Evolutionary conservation across 2,797 vertebrate genomes (phyloP), one percentile per base, ranked within the genome.

Genomic region (Champsocephalus esox): DNA sequence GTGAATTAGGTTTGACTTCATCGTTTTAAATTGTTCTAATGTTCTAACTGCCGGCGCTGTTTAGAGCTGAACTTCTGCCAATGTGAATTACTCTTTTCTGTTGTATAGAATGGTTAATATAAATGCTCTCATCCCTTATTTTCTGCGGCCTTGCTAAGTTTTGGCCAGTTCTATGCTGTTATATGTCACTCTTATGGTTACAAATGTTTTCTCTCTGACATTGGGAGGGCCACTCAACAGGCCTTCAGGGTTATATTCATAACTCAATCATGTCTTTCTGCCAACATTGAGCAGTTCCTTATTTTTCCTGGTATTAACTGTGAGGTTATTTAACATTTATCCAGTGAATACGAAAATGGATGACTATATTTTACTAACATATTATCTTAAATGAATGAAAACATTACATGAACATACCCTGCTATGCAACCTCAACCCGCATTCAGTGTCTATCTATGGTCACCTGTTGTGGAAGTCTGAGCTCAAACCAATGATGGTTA

Each of bases 401-500:
- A 9, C 9, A 9, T 56, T 59, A 41, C n/a, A 65, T 28, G 12
- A 19, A 59, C 10, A 48, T 51, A 17, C 46, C 5, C 28, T 65
- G 60, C 12, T 54, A 14, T 73, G 60, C 24, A 72, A 38, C 32
- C 68, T 38, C 34, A 52, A 11, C 16, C 10, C 64, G 38, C 43
- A 32, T 55, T 48, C 4, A 67, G 58, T 66, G 12, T 21, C 54
- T 54, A 16, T 63, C 28, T 61, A 76, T 55, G 74, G 77, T 88
- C 81, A 80, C 75, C 87, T 86, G 87, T 77, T 79, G 54, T 63
- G 83, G 84, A 83, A 92, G 55, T 52, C 54, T 63, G 66, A 12
- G 64, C 64, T 77, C 61, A 87, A 87, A 81, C 76, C 89, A 82
- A 82, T 76, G 65, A 85, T 79, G 81, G 73, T 67, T 84, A 46